phyloP scores from a whole-genome alignment of 2,888 invertebrate genomes.

The Cylindroiulus punctatus region DNA sequence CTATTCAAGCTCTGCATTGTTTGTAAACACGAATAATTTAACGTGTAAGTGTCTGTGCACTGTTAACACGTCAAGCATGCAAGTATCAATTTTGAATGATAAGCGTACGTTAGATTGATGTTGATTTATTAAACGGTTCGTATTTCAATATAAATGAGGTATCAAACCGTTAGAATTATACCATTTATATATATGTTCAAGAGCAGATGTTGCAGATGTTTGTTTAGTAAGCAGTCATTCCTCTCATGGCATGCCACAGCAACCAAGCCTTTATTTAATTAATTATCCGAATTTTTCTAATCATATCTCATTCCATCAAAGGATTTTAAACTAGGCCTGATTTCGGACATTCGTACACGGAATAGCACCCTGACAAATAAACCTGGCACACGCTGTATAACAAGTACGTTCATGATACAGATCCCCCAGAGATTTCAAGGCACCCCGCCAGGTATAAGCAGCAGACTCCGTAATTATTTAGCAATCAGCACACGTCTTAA shows the following conservation, averaged over 20 bases:
- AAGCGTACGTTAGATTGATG: neutral
- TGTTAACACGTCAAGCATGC: neutral
- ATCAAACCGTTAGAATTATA: conserved; percentile 21
- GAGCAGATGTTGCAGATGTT: neutral
- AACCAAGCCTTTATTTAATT: conserved; percentile 27
- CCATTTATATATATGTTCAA: neutral
- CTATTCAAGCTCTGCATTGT: neutral
- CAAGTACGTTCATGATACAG: neutral
- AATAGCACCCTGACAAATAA: conserved; percentile 33
- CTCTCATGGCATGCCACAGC: conserved; percentile 4
- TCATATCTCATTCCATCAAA: conserved; percentile 25
- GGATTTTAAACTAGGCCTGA: neutral
- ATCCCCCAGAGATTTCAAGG: conserved; percentile 37
- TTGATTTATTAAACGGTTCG: neutral
- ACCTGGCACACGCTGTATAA: neutral
- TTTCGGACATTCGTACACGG: neutral
- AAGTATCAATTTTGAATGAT: neutral
- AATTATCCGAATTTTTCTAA: neutral
- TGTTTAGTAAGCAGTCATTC: neutral
- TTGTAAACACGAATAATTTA: too few species aligned
- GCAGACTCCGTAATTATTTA: conserved; percentile 9
- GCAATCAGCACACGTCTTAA: conserved; percentile 28
- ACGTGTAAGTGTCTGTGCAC: neutral
- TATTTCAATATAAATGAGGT: conserved; percentile 15
- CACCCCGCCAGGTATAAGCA: conserved; percentile 34